A percentile compares a stretch with the other conserved stretches of the same genome.
phyloP scores from a whole-genome alignment of 92 coral and sea anemone species.

The Nematostella vectensis region DNA sequence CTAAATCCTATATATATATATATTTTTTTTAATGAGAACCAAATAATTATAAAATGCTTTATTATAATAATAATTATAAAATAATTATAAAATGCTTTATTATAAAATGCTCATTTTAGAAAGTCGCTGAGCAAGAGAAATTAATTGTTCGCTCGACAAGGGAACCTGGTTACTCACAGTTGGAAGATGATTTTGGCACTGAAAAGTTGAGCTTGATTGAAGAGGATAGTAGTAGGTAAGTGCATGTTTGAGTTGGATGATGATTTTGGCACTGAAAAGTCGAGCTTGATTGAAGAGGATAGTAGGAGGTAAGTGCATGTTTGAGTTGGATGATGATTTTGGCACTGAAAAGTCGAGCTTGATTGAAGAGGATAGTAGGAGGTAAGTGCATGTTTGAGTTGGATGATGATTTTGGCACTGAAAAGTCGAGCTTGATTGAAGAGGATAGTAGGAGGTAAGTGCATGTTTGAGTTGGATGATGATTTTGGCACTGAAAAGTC shows the following conservation, averaged over 20 bases:
- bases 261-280: conserved; percentile 37
- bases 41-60: too few species aligned
- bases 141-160: conserved; percentile 51
- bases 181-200: conserved; percentile 30
- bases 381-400: conserved; percentile 30
- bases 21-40: too few species aligned
- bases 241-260: conserved; percentile 4
- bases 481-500: conserved; percentile 6
- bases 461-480: background rate
- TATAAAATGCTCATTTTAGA: too few species aligned
- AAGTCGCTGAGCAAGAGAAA: conserved; percentile 71
- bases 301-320: conserved; percentile 39
- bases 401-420: conserved; percentile 40
- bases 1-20: too few species aligned
- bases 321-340: conserved; percentile 20
- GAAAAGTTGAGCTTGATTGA: conserved; percentile 37
- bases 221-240: conserved; percentile 49
- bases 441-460: conserved; percentile 49
- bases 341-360: conserved; percentile 31
- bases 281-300: conserved; percentile 48
- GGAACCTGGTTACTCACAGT: conserved; percentile 5
- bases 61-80: too few species aligned
- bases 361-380: conserved; percentile 51
- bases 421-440: conserved; percentile 30
- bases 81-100: too few species aligned